Evolutionary conservation across 2,113 vertebrate species (phyloP), one percentile per base, ranked within the genome.

Genomic region (Erpornis zantholeuca): DNA sequence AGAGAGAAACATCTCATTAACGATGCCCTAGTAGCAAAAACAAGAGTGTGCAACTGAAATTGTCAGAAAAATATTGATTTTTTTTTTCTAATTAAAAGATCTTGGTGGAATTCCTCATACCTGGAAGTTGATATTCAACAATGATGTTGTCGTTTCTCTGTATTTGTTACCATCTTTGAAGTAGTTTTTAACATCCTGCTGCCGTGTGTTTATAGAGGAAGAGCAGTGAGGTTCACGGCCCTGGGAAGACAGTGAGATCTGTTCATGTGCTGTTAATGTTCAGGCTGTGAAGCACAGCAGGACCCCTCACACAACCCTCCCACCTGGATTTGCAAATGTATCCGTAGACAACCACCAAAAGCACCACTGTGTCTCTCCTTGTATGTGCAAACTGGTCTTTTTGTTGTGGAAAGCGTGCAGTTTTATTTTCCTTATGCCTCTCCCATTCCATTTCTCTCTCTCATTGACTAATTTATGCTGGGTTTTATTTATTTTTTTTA

Each of bases 381-480:
- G 75, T 78, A 9, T 57, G 3, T 68, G 93, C 60, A 33, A 70
- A 47, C 69, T 33, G 59, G 69, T 82, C 65, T 77, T 88, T 69
- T 90, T 92, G 95, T 92, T 24, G 64, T 78, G 92, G 78, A 89
- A 93, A 91, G 76, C 8, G 25, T 95, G 94, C 92, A 17, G 72
- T 92, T 92, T 93, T 88, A 68, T 92, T 96, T 95, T 89, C 35
- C 89, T 96, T 87, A 59, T 79, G 92, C 92, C 88, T 94, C 77
- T 92, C 64, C 85, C 90, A 96, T 96, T 25, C 94, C 87, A 33
- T 91, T 88, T 76, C 92, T 92, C 56, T 96, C 82, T 92, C 83
- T 81, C 95, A 95, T 98, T 96, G 91, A 97, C 96, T 96, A 89
- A 96, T 97, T 90, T 88, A 40, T 94, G 94, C 96, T 95, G 91